Base-by-base conservation (phyloP, 2,797 vertebrate species). In the Esox lucius region DNA sequence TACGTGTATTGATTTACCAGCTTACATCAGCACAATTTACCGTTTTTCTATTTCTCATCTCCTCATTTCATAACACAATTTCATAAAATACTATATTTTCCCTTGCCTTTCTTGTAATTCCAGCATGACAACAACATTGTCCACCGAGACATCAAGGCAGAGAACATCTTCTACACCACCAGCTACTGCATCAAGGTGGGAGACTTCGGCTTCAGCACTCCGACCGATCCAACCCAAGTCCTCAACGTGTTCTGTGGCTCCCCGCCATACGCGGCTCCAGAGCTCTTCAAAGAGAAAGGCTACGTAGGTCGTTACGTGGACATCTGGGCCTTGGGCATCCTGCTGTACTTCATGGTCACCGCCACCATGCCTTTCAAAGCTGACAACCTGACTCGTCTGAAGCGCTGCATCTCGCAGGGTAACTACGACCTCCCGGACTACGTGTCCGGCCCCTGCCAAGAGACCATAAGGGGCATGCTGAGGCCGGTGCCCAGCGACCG, bases 81-180 rank as follows among this genome's bases (percentile, higher is more conserved):
- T n/a, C n/a, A 56, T 7, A 8, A n/a, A 56, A 39, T 6, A 7
- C 51, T 24, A 5, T 31, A 16, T 17, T 5, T 31, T 2, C 4
- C 6, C 28, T 1, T 33, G 19, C 19, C 19, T 33, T 12, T 42
- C 17, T 67, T 67, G 19, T 39, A 8, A 39, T 67, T 87, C 68
- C 87, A 95, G 94, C 94, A 95, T 12, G 91, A 94, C 70, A 87
- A 72, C 77, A 92, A 93, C 84, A 92, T 95, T 13, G 51, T 95
- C 72, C 94, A 95, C 88, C 86, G 94, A 76, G 94, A 95, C 85
- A 82, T 95, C 1, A 95, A 95, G 74, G 90, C 94, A 0, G 94
- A 95, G 74, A 95, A 95, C 65, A 78, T 95, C 51, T 94, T 95
- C 81, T 94, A 93, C 86, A 94, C 93, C 75, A 93, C 91, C 74